Base-by-base conservation (phyloP, 37 sponge, comb jelly and placozoan species). In the Amphimedon queenslandica region DNA sequence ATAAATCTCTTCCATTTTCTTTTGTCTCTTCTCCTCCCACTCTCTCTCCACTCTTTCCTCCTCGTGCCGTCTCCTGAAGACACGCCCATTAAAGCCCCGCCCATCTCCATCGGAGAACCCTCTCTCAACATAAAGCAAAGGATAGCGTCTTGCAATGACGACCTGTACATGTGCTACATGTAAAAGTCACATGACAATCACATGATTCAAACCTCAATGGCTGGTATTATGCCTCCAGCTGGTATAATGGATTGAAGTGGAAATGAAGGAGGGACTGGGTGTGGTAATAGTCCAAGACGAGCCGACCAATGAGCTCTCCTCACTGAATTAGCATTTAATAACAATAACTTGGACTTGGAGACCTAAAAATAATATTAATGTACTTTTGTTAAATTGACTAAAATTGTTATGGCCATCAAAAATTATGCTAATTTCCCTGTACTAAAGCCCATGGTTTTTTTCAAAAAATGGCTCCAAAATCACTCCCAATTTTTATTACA, bases 261-360 rank as follows among this genome's bases (percentile, higher is more conserved):
- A 5, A 93, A 60, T 20, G 67, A 71, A 37, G 86, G 78, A 11
- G 94, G 79, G 1, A 33, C 60, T 38, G 83, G 51, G 4, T 5
- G 11, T 0, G 57, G 37, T 18, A 82, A 84, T 66, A 66, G 85
- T 11, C 94, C 94, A 28, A 93, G 84, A 38, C 58, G 85, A 0
- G 87, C 73, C 37, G 71, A 38, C 94, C 94, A 93, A 35, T 64
- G 79, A 28, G 91, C 94, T 28, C 94, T 64, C 1, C 94, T 66
- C 23, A 90, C 89, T 4, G 87, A 86, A 65, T 93, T 93, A 43
- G 77, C 84, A 58, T 64, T 63, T 4, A 93, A 40, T 37, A 67
- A 72, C 47, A 93, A 66, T 20, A 16, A 57, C 10, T 70, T 33
- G 31, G 58, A 25, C 20, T 37, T 29, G 2, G 90, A 64, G 23